Conservation (phyloP, 2,888 invertebrate species). For the Polyommatus iphigenia region DNA sequence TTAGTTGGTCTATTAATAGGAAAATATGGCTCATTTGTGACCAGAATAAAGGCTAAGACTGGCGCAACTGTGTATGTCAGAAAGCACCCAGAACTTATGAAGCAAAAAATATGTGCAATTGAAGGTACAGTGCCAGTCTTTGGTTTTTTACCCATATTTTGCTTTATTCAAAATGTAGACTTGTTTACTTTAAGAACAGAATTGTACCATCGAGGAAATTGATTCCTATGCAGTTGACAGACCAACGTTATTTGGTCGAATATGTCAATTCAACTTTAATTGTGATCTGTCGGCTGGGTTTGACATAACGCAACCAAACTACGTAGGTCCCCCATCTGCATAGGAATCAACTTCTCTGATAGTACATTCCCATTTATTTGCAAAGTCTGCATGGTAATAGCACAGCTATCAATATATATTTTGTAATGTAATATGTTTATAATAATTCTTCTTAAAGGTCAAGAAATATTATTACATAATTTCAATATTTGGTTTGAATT, state of each 20-base stretch:
- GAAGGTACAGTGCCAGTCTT: constrained; percentile 79
- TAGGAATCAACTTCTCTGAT: too few species aligned
- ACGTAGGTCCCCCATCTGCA: too few species aligned
- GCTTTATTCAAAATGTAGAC: neutral
- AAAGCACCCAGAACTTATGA: constrained; percentile 86
- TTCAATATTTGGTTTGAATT: neutral
- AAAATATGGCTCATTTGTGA: constrained; percentile 89
- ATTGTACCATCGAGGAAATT: too few species aligned
- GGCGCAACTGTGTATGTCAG: constrained; percentile 90
- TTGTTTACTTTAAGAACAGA: too few species aligned
- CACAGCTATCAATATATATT: neutral
- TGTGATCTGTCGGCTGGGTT: too few species aligned
- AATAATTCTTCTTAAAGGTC: neutral
- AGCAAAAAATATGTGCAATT: constrained; percentile 90
- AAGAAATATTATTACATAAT: neutral
- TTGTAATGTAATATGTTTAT: neutral
- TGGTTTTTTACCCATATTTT: neutral
- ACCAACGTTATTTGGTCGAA: too few species aligned
- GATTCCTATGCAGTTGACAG: too few species aligned
- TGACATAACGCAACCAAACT: too few species aligned
- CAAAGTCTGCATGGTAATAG: neutral
- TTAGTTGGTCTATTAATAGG: constrained; percentile 94
- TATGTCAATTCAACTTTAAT: too few species aligned
- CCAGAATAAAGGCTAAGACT: constrained; percentile 87
- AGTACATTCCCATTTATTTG: too few species aligned